Evolutionary conservation across 1,140 invertebrate genomes (phyloP), one percentile per base, ranked within the genome.

Genomic region (Bombus haemorrhoidalis): DNA sequence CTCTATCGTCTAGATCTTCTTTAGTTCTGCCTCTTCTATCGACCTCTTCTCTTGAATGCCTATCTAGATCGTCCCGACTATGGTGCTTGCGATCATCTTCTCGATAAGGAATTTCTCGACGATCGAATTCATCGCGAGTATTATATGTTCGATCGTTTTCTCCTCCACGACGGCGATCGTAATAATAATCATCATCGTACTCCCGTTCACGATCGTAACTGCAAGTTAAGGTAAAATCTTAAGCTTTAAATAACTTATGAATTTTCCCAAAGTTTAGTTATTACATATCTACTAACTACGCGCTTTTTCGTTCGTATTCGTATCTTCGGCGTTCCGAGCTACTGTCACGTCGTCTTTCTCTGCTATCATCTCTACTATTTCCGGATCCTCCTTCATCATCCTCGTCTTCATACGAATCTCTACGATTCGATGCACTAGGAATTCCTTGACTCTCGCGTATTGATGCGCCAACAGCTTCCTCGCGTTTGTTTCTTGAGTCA

Each of bases 121-220:
- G 92, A 79, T 95, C 94, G 9, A 94, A 83, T 86, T 95, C 94
- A 32, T 95, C 95, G 1, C 94, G 92, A 0, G 92, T 91, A 85
- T 90, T 93, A 47, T 94, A 95, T 0, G 92, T 43, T 74, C 94
- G 92, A 62, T 95, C 95, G 34, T 83, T 95, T 34, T 96, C 95
- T 37, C 92, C 92, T 3, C 92, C 93, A n/a, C 95, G 95, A 69
- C 95, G 93, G 71, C 93, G 93, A 74, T 94, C 94, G 72, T 95
- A 95, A 91, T 96, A 96, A 86, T 95, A 96, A 86, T 96, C 95
- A 37, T 95, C 95, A 6, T 95, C 94, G 62, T 93, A 95, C 39
- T 95, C 94, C 1, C 93, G 92, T 43, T 95, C 94, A 12, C 94
- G 91, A 76, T 95, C 93, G 28, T 94, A 94, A 64, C 93, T 94